Base-by-base conservation (phyloP, 2,888 invertebrate species). In the Panopea generosa region DNA sequence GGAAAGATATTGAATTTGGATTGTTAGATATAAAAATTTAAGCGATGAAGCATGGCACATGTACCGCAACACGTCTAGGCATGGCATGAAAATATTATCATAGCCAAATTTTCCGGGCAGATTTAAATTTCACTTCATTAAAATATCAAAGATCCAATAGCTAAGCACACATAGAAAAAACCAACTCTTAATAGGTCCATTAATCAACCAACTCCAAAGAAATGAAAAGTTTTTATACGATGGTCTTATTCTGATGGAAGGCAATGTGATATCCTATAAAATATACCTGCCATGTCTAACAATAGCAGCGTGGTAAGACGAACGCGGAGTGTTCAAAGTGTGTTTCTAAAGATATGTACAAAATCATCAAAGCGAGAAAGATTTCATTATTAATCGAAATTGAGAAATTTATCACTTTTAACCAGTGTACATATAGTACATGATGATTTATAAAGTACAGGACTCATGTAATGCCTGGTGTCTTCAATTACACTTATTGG, bases 251-350 rank as follows among this genome's bases (percentile, higher is more conserved):
- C 33, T 33, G 33, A 33, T n/a, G n/a, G n/a, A 20, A 7, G 4
- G 33, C 33, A 33, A 33, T 33, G 11, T 20, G 50, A 50, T 50
- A 50, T 24, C 50, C 20, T 20, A 20, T 50, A 50, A 18, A 50
- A 50, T 50, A n/a, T 50, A 50, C 50, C 50, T 24, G 50, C 50
- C 18, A 50, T n/a, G 22, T 22, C 20, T 50, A 50, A 50, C 50
- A 50, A 50, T 50, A 50, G 9, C 22, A n/a, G 11, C 16, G n/a
- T n/a, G 2, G 50, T 20, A 18, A 22, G 50, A 20, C 50, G 11
- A 24, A 11, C 20, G 20, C n/a, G 11, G 18, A 20, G 20, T 20
- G 20, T 11, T 22, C 20, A 22, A 18, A 3, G 50, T 50, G 50
- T 50, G 20, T 20, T 50, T 50, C 22, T 22, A 50, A 50, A 50